phyloP scores from a whole-genome alignment of 2,888 invertebrate genomes.

The Nycteola revayana region DNA sequence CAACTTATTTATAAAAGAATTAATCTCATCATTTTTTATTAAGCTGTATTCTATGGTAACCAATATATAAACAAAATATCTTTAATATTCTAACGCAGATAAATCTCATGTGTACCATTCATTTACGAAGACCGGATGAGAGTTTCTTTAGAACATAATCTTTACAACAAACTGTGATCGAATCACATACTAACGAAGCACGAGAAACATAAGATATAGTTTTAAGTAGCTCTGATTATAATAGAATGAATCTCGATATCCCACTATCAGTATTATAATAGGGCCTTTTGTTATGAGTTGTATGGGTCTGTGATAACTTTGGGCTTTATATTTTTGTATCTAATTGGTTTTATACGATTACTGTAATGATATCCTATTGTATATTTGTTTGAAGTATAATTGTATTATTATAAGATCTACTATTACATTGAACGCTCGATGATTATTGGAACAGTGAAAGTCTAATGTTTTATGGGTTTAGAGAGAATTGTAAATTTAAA shows the following conservation, averaged over 20 bases:
- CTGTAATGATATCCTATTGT: no score
- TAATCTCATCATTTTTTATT: no score
- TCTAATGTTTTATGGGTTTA: no score
- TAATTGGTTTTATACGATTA: neutral
- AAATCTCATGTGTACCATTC: constrained; percentile 47
- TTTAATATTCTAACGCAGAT: no score
- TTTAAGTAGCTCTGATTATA: constrained; percentile 67
- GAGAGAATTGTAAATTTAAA: no score
- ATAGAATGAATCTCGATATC: constrained; percentile 42
- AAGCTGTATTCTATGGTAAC: no score
- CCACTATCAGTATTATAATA: constrained; percentile 45
- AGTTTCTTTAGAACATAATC: constrained; percentile 77
- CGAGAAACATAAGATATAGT: constrained; percentile 61
- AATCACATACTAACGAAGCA: constrained; percentile 73
- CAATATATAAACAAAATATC: no score
- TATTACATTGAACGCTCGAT: no score
- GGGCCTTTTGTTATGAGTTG: constrained; percentile 35
- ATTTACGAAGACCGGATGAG: constrained; percentile 70
- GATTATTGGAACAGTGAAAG: no score
- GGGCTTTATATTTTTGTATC: neutral
- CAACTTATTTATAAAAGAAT: no score
- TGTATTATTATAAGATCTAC: no score
- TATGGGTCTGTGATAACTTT: neutral
- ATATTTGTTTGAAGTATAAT: no score
- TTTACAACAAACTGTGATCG: constrained; percentile 79